phyloP scores from a whole-genome alignment of 2,797 vertebrate genomes.

The Perodicticus potto region DNA sequence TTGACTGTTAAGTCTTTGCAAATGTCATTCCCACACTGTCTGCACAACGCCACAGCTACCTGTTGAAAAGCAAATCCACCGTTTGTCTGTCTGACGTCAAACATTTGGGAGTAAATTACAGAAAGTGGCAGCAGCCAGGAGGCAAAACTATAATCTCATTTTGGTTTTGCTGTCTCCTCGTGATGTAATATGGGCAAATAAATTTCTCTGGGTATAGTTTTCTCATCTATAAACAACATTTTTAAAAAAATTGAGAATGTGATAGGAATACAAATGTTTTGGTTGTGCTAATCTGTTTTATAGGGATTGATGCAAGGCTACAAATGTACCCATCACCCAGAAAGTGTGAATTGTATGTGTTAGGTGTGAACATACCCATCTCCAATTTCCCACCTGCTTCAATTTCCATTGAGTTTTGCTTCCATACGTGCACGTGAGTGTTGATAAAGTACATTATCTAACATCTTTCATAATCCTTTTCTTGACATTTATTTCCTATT shows the following conservation, averaged over 20 bases:
- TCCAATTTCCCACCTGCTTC: no score
- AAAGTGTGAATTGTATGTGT: no score
- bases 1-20: background rate
- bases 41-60: background rate
- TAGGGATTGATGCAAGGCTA: no score
- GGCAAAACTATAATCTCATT: background rate
- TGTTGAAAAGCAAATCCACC: slow-evolving; percentile 4
- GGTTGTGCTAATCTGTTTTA: no score
- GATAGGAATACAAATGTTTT: no score
- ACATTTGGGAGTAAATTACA: background rate
- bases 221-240: background rate
- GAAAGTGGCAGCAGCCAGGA: background rate
- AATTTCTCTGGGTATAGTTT: background rate
- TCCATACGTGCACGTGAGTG: no score
- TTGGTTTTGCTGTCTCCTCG: background rate
- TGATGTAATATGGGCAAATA: background rate
- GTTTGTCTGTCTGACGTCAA: background rate
- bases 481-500: background rate
- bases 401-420: no score
- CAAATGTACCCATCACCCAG: no score
- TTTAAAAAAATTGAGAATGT: background rate
- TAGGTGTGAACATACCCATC: no score
- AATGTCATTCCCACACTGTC: background rate
- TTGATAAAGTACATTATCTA: background rate
- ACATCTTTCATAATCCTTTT: background rate